phyloP scores from a whole-genome alignment of 2,113 vertebrate species.

The Thryonomys swinderianus region DNA sequence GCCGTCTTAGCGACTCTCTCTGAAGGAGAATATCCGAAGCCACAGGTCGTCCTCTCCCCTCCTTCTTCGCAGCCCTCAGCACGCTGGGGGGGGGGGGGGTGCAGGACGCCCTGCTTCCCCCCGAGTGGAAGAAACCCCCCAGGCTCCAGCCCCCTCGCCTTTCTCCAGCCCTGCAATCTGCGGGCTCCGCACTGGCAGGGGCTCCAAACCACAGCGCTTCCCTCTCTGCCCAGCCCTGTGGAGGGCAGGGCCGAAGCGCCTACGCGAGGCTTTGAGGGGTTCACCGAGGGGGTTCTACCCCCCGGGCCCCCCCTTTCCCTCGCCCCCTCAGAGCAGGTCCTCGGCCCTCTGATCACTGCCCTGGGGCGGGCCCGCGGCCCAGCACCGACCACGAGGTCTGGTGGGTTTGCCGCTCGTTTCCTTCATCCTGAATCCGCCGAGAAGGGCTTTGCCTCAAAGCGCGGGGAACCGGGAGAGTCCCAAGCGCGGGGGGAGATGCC shows the following conservation, averaged over 20 bases:
- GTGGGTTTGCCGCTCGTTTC: background rate
- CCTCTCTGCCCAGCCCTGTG: background rate
- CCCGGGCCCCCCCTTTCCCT: background rate
- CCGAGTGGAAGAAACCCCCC: background rate
- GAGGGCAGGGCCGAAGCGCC: background rate
- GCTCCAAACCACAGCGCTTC: background rate
- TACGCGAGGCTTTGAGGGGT: background rate
- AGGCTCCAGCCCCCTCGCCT: background rate
- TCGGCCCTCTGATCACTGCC: conserved; percentile 16
- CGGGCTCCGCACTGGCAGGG: background rate
- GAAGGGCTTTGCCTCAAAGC: background rate
- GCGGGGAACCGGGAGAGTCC: background rate
- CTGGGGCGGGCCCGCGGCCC: background rate
- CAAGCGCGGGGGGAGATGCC: background rate
- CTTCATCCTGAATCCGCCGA: background rate
- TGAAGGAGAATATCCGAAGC: background rate
- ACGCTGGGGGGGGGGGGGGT: no score
- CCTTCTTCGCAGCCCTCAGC: background rate
- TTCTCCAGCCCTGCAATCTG: background rate
- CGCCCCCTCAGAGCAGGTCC: conserved; percentile 38
- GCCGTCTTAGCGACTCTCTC: background rate
- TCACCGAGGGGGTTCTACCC: conserved; percentile 32
- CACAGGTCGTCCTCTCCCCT: background rate
- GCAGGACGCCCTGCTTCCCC: background rate
- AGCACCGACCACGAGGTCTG: background rate